These are phyloP conservation scores for Megaustenia siamemsis DNA, from an alignment of 2,888 invertebrate species.

Conservation along the genomic window DNA sequence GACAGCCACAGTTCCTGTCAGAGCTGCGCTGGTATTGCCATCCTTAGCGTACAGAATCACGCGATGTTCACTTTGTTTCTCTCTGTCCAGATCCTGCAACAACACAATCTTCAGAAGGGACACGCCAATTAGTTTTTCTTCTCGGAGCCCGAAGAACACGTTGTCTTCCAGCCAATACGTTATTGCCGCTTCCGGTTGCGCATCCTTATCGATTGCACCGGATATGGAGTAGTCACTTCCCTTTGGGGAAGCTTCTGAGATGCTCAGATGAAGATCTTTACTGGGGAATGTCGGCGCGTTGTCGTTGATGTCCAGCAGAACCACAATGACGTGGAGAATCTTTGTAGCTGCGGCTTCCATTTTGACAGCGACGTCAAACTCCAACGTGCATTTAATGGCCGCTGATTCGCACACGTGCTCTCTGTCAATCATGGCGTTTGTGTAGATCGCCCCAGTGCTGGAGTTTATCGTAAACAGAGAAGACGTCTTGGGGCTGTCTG, in stretches of 20 bases:
- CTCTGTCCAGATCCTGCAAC: slow-evolving; percentile 55
- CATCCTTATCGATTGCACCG: slow-evolving; percentile 58
- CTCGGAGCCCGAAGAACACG: slow-evolving; percentile 54
- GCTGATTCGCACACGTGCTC: slow-evolving; percentile 55
- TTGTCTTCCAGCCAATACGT: slow-evolving; percentile 53
- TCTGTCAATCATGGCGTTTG: slow-evolving; percentile 57
- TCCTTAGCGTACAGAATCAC: slow-evolving; percentile 58
- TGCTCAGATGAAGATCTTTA: slow-evolving; percentile 59
- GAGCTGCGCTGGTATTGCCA: slow-evolving; percentile 39
- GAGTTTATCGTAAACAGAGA: slow-evolving; percentile 57
- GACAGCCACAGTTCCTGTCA: slow-evolving; percentile 55
- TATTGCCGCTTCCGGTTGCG: slow-evolving; percentile 48
- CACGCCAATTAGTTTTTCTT: slow-evolving; percentile 57
- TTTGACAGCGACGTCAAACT: slow-evolving; percentile 67
- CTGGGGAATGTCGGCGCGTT: slow-evolving; percentile 66
- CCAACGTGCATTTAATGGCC: slow-evolving; percentile 60
- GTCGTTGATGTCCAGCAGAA: slow-evolving; percentile 69
- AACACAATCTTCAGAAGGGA: slow-evolving; percentile 57
- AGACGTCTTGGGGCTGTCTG: slow-evolving; percentile 49
- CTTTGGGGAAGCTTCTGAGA: slow-evolving; percentile 64
- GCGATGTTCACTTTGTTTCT: slow-evolving; percentile 51
- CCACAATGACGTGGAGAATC: slow-evolving; percentile 65
- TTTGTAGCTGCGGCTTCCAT: slow-evolving; percentile 59
- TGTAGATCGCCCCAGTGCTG: slow-evolving; percentile 50
- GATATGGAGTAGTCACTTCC: slow-evolving; percentile 60